Evolutionary conservation across 2,113 vertebrate species (phyloP), one percentile per base, ranked within the genome.

Genomic region (Platanista minor): DNA sequence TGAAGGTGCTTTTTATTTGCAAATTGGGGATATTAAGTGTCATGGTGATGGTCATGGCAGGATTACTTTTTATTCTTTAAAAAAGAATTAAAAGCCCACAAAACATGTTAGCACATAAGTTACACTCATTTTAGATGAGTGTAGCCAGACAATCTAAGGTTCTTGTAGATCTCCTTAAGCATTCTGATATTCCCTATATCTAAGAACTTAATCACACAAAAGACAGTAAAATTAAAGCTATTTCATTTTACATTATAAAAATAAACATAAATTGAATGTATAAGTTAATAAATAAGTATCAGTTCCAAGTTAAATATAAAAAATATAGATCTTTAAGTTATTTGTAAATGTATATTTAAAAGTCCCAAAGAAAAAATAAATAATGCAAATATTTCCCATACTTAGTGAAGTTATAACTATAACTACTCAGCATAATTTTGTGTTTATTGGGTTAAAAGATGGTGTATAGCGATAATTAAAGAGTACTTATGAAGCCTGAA

Each of bases 401-500:
- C 67, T 77, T 80, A 23, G 43, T 86, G 77, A 15, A 33, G 8
- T 69, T 78, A n/a, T 43, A 41, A 36, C 31, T 80, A 9, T 61
- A 61, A 83, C n/a, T 69, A 23, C 29, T 2, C 10, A 93, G 9
- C 10, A 17, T 72, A 41, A 85, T 78, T 95, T 49, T 90, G 62
- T 46, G 31, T 59, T 91, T 92, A 97, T 87, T 89, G 78, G 57
- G 23, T 95, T 87, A 87, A 93, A 87, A 61, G 67, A 89, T 39
- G 14, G 66, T 62, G 5, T 54, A 27, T 14, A 75, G 69, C 59
- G 25, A 62, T 96, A 96, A 96, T 96, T 95, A 96, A 97, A 84
- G 82, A 71, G 80, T 80, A 87, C 83, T 96, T 96, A 92, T 0
- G 52, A 87, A 78, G 17, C 33, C 87, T 97, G 87, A 96, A 97